Percentiles rank a stretch among this genome's conserved stretches.
These are phyloP conservation scores for Cantharis flavilabris DNA, from an alignment of 2,888 invertebrate genomes.

Conservation along the genomic window DNA sequence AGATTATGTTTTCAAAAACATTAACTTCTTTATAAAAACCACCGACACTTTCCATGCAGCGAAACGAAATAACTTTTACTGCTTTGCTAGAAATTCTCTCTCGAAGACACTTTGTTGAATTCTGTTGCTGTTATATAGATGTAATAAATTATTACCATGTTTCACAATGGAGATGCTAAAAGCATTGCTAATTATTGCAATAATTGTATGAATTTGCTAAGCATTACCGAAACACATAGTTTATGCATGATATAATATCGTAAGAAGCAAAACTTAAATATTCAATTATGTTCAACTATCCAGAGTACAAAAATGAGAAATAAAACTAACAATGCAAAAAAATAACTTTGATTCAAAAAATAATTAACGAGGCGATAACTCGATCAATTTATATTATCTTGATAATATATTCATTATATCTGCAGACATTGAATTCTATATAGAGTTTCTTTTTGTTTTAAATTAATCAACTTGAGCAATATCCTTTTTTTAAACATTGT, in stretches of 20 bases:
- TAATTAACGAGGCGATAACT: too few relatives aligned
- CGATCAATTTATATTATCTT: too few relatives aligned
- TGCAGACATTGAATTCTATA: too few relatives aligned
- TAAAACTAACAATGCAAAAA: too few relatives aligned
- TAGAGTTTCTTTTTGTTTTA: too few relatives aligned
- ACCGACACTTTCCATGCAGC: neutral
- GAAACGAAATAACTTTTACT: neutral
- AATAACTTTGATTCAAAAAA: too few relatives aligned
- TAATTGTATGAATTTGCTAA: neutral
- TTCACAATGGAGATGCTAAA: neutral
- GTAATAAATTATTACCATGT: neutral
- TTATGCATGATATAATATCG: neutral
- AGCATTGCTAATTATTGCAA: neutral
- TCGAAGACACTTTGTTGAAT: neutral
- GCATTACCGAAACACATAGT: neutral
- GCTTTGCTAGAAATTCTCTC: neutral
- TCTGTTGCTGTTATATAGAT: neutral
- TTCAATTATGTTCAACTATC: too few relatives aligned
- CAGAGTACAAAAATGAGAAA: too few relatives aligned
- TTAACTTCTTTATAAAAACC: neutral
- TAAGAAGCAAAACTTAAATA: too few relatives aligned
- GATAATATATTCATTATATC: too few relatives aligned
- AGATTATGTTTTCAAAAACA: neutral
- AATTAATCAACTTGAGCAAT: too few relatives aligned
- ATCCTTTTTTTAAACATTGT: too few relatives aligned